These are phyloP conservation scores for Eulacestoma nigropectus DNA, from an alignment of 2,113 vertebrate genomes.

Conservation along the genomic window DNA sequence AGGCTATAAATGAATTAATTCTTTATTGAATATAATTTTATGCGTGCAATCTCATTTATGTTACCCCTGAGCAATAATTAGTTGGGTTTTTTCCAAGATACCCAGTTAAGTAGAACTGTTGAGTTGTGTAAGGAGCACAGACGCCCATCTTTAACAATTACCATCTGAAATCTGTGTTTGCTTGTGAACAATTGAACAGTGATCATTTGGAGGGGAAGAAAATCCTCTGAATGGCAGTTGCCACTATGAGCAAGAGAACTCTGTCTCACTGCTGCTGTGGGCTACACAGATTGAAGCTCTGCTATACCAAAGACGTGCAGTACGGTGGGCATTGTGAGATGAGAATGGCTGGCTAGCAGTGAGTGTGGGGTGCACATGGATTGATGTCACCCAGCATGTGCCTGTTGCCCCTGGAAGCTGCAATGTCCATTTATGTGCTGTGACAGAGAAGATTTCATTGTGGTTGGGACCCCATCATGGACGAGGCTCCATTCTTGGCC, in stretches of 20 bases:
- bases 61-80: not conserved
- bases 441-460: not conserved
- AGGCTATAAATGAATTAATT: not conserved
- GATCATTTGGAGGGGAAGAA: not conserved
- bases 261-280: not conserved
- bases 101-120: not conserved
- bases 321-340: not conserved
- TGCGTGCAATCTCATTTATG: not conserved
- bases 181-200: not conserved
- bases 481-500: not conserved
- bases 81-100: not conserved
- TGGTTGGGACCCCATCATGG: not conserved
- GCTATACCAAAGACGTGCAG: no score
- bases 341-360: rapidly evolving
- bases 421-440: not conserved
- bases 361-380: rapidly evolving
- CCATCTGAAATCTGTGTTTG: not conserved
- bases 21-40: not conserved
- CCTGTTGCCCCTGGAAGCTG: not conserved
- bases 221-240: not conserved
- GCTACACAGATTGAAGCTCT: not conserved
- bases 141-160: not conserved
- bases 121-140: not conserved
- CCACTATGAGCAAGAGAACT: not conserved
- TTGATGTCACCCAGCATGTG: not conserved